Evolutionary conservation across 2,888 invertebrate species (phyloP), one percentile per base, ranked within the genome.

Genomic region (Venusia cambrica): DNA sequence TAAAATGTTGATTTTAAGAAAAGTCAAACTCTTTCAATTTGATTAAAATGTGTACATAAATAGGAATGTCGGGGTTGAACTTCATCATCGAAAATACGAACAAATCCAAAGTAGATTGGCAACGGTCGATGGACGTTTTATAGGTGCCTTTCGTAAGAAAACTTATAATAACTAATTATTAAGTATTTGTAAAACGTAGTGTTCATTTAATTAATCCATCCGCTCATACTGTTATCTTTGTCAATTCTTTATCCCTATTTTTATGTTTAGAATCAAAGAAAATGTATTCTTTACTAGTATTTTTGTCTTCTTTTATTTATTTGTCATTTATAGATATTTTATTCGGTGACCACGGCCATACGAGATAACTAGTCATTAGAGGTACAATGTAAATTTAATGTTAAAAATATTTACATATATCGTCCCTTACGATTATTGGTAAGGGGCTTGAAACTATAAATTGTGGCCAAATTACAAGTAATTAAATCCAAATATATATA

Each of bases 391-490:
- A 84, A 84, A 79, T 74, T 78, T 73, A 81, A 76, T 73, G 67
- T 75, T 71, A 78, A 57, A 73, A 75, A 70, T 84, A 84, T 84
- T 84, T 85, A 85, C 83, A 81, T 71, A 74, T 73, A 64, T 60
- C 48, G 44, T 66, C 68, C 74, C 83, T 77, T 76, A 73, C 72
- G 54, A 59, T 70, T 77, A 76, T 78, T 73, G 67, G 70, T 77
- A 73, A 78, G 78, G 75, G 67, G 71, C 16, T 55, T 45, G 63
- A 72, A 80, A 79, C 77, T 81, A 83, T 78, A 40, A 81, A 80
- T 77, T 75, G 87, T 87, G 87, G 87, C 87, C 87, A 87, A 87
- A 87, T 83, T 87, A 87, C 75, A 75, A 61, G 71, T 83, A 83
- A 83, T 73, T 67, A 76, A 79, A 83, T 81, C 75, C 76, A 81